Evolutionary conservation across 2,888 invertebrate species (phyloP).

Genomic region (Blera fallax): DNA sequence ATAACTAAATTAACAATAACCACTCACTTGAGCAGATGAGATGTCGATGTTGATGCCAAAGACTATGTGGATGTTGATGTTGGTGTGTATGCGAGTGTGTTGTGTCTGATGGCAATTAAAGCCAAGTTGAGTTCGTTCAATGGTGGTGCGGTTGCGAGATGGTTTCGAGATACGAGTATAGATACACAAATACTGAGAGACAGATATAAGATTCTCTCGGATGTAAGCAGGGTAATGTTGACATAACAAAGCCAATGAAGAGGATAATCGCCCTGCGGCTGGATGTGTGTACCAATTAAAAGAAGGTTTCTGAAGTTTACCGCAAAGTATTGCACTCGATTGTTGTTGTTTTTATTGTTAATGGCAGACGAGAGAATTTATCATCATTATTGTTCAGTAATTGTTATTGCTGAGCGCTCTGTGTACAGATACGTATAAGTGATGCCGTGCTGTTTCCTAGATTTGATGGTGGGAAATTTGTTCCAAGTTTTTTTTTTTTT

Average conservation of each 20-base stretch:
- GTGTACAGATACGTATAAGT: conserved; percentile 1
- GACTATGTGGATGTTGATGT: not conserved
- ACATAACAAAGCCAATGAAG: conserved; percentile 68
- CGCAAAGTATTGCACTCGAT: conserved; percentile 60
- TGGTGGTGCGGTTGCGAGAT: conserved; percentile 20
- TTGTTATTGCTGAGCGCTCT: conserved; percentile 37
- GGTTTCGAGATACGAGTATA: conserved; percentile 6
- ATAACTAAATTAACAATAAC: conserved; percentile 63
- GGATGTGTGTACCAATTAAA: conserved; percentile 66
- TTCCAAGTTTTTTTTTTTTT: conserved; percentile 16
- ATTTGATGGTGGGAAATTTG: conserved; percentile 52
- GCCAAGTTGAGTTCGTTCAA: conserved; percentile 6
- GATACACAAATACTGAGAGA: conserved; percentile 16
- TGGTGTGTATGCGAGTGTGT: not conserved
- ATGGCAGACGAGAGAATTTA: conserved; percentile 36
- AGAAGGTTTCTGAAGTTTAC: conserved; percentile 69
- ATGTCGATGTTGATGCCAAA: conserved; percentile 23
- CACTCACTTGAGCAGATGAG: conserved; percentile 56
- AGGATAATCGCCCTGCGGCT: conserved; percentile 63
- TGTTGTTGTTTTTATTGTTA: conserved; percentile 22
- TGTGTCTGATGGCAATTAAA: conserved; percentile 54
- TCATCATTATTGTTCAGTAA: conserved; percentile 67
- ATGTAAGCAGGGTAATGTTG: conserved; percentile 57
- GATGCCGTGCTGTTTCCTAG: conserved; percentile 13
- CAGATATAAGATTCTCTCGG: conserved; percentile 1